Base-by-base conservation (phyloP, 2,797 vertebrate genomes). In the Bradypodion pumilum region DNA sequence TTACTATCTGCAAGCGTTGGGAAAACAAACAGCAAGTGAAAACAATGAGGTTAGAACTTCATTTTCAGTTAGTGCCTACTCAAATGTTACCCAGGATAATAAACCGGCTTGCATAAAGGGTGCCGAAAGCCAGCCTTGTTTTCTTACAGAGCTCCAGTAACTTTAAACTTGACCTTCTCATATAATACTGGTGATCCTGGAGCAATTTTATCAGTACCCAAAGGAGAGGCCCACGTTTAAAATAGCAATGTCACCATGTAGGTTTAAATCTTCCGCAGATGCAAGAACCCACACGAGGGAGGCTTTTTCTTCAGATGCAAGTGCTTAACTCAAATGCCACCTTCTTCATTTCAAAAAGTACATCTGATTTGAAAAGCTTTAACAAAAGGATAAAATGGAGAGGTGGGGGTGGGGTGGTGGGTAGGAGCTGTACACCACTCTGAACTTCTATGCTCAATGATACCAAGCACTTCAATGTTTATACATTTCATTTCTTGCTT, bases 151-250 rank as follows among this genome's bases (percentile, higher is more conserved):
- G 92, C 91, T 92, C 85, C 74, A 88, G 94, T 94, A 95, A 95
- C 86, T 87, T 93, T 93, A 95, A 92, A 95, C 95, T 92, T 95
- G 95, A 95, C 94, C 93, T 95, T 95, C 91, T 95, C 94, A 89
- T 92, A 90, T 95, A 95, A 93, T 93, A 91, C 91, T 84, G 87
- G 90, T 91, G 91, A 91, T 93, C 89, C 91, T 87, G 89, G 90
- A 85, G 89, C 88, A 88, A 93, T 92, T 90, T 93, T 32, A 0
- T 84, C 87, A 86, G 88, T 89, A 91, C 63, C 88, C 89, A 89
- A 78, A 93, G 87, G 86, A 90, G 88, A 90, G 73, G 78, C 81
- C 78, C 82, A 86, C 89, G 37, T 93, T 94, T 93, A 95, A 95
- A 94, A 95, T 94, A 95, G 93, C 91, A 72, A 37, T 83, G 90